Percentiles rank a stretch among this genome's conserved stretches.
Conservation (phyloP, 2,797 vertebrate species). For the Discoglossus pictus region DNA sequence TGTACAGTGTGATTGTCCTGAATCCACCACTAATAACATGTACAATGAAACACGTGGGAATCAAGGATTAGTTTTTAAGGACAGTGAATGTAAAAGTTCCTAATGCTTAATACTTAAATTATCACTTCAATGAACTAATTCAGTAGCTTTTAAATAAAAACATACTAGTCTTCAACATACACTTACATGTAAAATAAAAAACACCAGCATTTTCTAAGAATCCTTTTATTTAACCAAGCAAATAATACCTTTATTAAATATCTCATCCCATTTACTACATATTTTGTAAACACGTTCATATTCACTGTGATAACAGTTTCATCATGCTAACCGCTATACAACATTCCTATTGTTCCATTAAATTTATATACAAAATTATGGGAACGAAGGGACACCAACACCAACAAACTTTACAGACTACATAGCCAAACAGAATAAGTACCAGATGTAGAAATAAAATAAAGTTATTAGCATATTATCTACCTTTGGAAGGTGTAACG, state of each 20-base stretch:
- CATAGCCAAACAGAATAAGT: constrained; percentile 33
- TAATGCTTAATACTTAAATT: no score
- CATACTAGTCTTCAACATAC: no score
- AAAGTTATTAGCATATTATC: constrained; percentile 63
- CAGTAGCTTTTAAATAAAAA: no score
- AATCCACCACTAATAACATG: no score
- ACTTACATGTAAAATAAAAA: no score
- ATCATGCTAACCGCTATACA: constrained; percentile 72
- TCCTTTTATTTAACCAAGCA: constrained; percentile 81
- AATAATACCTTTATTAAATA: constrained; percentile 79
- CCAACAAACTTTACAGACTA: constrained; percentile 64
- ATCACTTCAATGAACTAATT: no score
- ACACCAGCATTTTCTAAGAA: no score
- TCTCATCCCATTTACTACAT: constrained; percentile 62
- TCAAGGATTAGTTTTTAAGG: no score
- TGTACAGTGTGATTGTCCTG: no score
- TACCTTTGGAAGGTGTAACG: constrained; percentile 76
- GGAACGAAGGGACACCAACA: constrained; percentile 58
- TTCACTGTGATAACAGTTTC: constrained; percentile 74
- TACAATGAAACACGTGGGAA: no score
- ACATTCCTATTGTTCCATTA: constrained; percentile 61
- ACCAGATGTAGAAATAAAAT: constrained; percentile 41
- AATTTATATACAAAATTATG: constrained; percentile 56
- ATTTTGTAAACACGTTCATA: constrained; percentile 66
- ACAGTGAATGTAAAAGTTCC: no score